Base-by-base conservation (phyloP, 2,113 vertebrate genomes). In the Phainopepla nitens region DNA sequence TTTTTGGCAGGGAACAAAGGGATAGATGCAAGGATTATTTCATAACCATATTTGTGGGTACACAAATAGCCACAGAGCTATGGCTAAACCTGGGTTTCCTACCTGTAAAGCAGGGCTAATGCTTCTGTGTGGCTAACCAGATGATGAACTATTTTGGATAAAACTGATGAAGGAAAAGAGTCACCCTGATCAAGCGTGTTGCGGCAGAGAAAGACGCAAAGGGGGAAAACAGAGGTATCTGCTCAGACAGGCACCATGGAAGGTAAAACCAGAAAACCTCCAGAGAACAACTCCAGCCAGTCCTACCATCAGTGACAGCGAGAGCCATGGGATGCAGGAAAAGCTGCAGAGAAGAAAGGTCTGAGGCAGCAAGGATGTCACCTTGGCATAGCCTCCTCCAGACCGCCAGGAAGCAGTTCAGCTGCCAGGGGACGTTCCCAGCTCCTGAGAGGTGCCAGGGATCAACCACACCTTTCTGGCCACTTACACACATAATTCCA, bases 391-490 rank as follows among this genome's bases (percentile, higher is more conserved):
- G 56, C 16, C 77, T 81, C 71, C 77, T 31, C 25, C 73, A 61
- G 71, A 29, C 20, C 13, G 18, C 31, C 35, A 28, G 56, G 47
- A 27, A 62, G 54, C 24, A n/a, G 42, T 4, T 73, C 69, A 50
- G 2, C 45, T 50, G 24, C 49, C 35, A 2, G 12, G 2, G 1
- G 21, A 57, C 0, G 2, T 4, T 45, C 72, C 57, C 85, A 33
- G 65, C 35, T 69, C 44, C 3, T 7, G 41, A 57, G 50, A 50
- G 65, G 44, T 8, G 10, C 28, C 20, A 23, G n/a, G 57, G n/a
- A 49, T 8, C 50, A 45, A 1, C 21, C 44, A 7, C 4, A 0
- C 0, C 0, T 12, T 33, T 49, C 76, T 54, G n/a, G 51, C 70
- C 49, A 27, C 3, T n/a, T 4, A 29, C 15, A 4, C 1, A 5